Base-by-base conservation (phyloP, 2,888 invertebrate species). In the Perizoma flavofasciatum region DNA sequence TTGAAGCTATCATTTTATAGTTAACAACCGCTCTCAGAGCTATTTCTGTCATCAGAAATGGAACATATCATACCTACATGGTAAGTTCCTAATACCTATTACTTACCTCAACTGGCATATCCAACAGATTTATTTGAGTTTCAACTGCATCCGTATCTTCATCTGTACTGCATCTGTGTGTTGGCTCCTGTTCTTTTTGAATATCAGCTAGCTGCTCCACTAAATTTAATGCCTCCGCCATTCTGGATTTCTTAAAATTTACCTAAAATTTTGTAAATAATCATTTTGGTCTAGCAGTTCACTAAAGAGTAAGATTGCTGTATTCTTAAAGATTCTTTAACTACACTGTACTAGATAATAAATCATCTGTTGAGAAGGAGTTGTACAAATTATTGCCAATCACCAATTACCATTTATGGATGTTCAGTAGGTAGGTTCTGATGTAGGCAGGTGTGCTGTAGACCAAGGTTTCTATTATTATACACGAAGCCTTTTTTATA, bases 81-180 rank as follows among this genome's bases (percentile, higher is more conserved):
- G n/a, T n/a, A n/a, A n/a, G n/a, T n/a, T n/a, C n/a, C n/a, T n/a
- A 32, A 10, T 46, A 51, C 47, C 39, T 49, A 32, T 66, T 72
- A 91, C 91, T 66, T 72, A 91, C 91, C 86, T 92, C 91, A 64
- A 91, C 88, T 66, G 91, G 91, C 85, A 91, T 81, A 62, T 82
- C 84, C 57, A 81, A 61, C 32, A 89, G 67, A 45, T 77, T 75
- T 34, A 82, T 77, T 68, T 74, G 72, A 63, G 71, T 74, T 37
- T 81, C 78, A 66, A 73, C 74, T 45, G 74, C 72, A 65, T 50
- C 71, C 64, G 53, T 22, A 22, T 22, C 22, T 22, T 22, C 22
- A 22, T 22, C 22, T 22, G 22, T 22, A 22, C 59, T 44, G 51
- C 47, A 6, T 74, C 66, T 59, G 71, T 54, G 46, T 22, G 3